Evolutionary conservation across 2,113 vertebrate genomes (phyloP).

Genomic region (Channa maculata): DNA sequence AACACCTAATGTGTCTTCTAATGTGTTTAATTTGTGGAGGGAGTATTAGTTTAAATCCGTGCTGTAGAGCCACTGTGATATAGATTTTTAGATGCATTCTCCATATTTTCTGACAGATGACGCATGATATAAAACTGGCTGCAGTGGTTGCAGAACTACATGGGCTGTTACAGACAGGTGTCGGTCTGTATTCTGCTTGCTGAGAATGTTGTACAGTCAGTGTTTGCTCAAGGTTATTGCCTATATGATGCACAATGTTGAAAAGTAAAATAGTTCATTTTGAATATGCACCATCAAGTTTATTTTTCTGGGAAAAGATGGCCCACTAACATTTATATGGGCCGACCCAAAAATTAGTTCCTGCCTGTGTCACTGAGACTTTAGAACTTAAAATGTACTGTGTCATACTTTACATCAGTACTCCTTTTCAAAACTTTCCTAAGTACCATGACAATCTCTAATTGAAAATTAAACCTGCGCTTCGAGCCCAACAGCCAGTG

Average conservation of each 20-base stretch:
- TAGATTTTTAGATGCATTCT: not conserved
- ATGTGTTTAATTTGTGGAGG: not conserved
- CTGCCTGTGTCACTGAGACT: not conserved
- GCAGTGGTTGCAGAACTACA: too few species aligned
- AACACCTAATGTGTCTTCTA: not conserved
- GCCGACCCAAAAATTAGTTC: too few species aligned
- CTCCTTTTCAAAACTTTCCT: slow-evolving; percentile 6
- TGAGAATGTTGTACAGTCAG: not conserved
- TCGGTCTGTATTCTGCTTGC: not conserved
- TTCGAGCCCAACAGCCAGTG: not conserved
- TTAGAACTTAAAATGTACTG: not conserved
- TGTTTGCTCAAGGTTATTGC: not conserved
- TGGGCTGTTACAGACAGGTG: not conserved
- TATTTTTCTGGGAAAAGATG: not conserved
- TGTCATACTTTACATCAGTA: slow-evolving; percentile 9
- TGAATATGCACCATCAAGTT: not conserved
- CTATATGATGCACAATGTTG: too few species aligned
- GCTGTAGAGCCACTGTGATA: not conserved
- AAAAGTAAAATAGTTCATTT: too few species aligned
- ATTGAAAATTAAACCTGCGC: slow-evolving; percentile 46
- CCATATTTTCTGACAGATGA: too few species aligned
- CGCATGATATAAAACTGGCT: too few species aligned
- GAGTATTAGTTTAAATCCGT: too few species aligned
- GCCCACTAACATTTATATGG: not conserved
- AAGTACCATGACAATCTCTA: slow-evolving; percentile 8